These are phyloP conservation scores for Choloepus didactylus DNA, from an alignment of 2,797 vertebrate genomes.

Conservation along the genomic window DNA sequence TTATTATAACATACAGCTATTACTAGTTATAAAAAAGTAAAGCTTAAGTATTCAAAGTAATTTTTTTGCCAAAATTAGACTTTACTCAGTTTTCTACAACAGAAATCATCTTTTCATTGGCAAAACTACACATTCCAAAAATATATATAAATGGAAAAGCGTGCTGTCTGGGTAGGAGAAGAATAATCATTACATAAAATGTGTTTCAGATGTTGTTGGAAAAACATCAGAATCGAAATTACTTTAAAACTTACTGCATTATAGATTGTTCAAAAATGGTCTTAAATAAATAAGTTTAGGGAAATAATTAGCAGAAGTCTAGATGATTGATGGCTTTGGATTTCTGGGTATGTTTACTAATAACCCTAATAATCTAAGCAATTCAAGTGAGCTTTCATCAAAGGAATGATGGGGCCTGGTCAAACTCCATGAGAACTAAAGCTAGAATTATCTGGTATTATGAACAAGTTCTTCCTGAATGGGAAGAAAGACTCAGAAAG, in stretches of 20 bases:
- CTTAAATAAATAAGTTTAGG: background rate
- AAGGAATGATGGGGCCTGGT: background rate
- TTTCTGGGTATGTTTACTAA: background rate
- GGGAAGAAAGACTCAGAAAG: background rate
- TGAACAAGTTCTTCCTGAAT: slow-evolving; percentile 1
- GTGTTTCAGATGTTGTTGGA: slow-evolving; percentile 44
- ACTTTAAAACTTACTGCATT: slow-evolving; percentile 47
- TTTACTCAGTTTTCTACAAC: slow-evolving; percentile 67
- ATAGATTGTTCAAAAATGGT: slow-evolving; percentile 4
- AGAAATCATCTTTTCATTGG: slow-evolving; percentile 68
- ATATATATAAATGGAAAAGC: slow-evolving; percentile 60
- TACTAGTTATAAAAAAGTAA: slow-evolving; percentile 63
- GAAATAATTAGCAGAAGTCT: slow-evolving; percentile 22
- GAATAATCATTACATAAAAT: slow-evolving; percentile 70
- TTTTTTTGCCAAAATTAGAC: slow-evolving; percentile 66
- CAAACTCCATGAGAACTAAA: background rate
- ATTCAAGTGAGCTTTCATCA: background rate
- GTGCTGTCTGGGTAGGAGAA: slow-evolving; percentile 42
- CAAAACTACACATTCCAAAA: slow-evolving; percentile 77
- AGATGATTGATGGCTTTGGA: background rate
- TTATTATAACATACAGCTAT: slow-evolving; percentile 23
- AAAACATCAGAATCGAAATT: slow-evolving; percentile 63
- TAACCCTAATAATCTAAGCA: background rate
- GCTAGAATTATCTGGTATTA: background rate
- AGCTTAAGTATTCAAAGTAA: slow-evolving; percentile 59